Evolutionary conservation across 2,797 vertebrate species (phyloP), one percentile per base, ranked within the genome.

Genomic region (Tinamus major): DNA sequence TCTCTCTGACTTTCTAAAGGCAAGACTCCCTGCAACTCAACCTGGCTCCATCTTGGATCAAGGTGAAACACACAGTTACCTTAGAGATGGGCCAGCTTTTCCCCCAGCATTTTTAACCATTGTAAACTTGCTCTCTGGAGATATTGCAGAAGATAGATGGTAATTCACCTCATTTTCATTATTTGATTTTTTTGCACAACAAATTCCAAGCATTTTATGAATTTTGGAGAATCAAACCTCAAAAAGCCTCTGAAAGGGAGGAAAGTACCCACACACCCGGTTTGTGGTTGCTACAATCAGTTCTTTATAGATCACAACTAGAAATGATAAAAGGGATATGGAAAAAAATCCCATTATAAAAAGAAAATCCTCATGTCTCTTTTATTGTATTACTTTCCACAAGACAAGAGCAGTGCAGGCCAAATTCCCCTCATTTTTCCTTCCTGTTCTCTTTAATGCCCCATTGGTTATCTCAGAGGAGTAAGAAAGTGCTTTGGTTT

Each of bases 21-120:
- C 79, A 85, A 72, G 75, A 48, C 26, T 94, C 72, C 17, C 44
- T 15, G 24, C 77, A 86, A 93, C 92, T 83, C 96, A 82, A 90
- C 94, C 91, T 61, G 44, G 33, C 92, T 70, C 27, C 41, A 72
- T 18, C 31, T 90, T 56, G 79, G 41, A 85, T 39, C 9, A 62
- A 87, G 51, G 29, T 11, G 70, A 79, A 92, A 81, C 51, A 3
- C 31, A 58, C 10, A 85, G 87, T 0, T 48, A 23, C 10, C 26
- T 85, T 61, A 31, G 24, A 63, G 24, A 84, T 33, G 4, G 26
- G 19, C 16, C 29, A 84, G 26, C 5, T 70, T 77, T 79, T 42
- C 31, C 9, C 23, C 8, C 9, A 37, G 5, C 0, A 1, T 80
- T 83, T 92, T 85, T 23, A 59, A 31, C 26, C 48, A 19, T 7